These are phyloP conservation scores for Grantiella picta DNA, from an alignment of 2,113 vertebrate genomes.

Conservation along the genomic window DNA sequence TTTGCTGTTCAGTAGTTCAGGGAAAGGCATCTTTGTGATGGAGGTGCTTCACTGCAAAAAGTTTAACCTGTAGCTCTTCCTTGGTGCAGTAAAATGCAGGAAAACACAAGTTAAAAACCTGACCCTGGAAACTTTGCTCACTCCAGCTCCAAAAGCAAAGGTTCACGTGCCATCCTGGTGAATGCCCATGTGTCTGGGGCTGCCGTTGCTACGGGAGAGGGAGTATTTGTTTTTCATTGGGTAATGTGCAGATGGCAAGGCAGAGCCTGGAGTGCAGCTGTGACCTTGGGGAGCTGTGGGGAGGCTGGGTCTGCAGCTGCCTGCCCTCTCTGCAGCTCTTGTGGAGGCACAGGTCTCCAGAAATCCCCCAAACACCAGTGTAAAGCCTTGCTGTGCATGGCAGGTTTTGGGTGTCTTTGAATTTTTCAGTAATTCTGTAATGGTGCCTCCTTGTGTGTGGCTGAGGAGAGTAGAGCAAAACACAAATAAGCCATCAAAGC, in stretches of 20 bases:
- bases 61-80: background rate
- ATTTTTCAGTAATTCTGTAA: background rate
- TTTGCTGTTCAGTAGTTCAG: background rate
- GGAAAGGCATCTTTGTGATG: background rate
- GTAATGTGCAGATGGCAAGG: slow-evolving; percentile 55
- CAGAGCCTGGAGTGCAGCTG: slow-evolving; percentile 22
- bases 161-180: background rate
- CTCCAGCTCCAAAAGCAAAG: background rate
- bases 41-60: background rate
- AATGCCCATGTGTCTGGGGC: slow-evolving; percentile 17
- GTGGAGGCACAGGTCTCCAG: background rate
- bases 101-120: background rate
- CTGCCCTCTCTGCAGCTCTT: background rate
- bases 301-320: slow-evolving; percentile 37
- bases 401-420: background rate
- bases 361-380: background rate
- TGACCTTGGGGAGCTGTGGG: slow-evolving; percentile 37
- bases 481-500: background rate
- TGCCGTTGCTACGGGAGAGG: slow-evolving; percentile 48
- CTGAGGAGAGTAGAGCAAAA: background rate
- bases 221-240: slow-evolving; percentile 64
- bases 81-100: background rate
- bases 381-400: background rate
- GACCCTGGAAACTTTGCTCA: background rate
- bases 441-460: background rate